phyloP scores from a whole-genome alignment of 2,888 invertebrate species.

The Oxycera nigricornis region DNA sequence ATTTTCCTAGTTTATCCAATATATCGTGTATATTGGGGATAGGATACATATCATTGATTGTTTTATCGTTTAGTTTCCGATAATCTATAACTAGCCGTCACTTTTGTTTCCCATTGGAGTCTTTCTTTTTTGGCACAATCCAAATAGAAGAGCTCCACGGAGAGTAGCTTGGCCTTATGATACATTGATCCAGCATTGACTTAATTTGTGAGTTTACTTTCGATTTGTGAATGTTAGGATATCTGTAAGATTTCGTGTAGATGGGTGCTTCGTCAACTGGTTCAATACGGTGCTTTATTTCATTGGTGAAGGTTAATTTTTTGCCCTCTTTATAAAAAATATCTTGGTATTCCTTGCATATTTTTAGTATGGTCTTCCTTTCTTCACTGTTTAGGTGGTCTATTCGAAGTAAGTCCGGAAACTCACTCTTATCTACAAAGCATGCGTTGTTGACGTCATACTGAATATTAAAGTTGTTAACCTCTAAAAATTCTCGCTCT shows the following conservation, averaged over 20 bases:
- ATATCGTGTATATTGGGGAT: no score
- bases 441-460: background rate
- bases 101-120: constrained; percentile 39
- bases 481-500: no score
- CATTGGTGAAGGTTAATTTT: background rate
- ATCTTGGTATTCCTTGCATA: constrained; percentile 44
- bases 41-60: no score
- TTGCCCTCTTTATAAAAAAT: constrained; percentile 12
- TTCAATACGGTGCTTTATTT: background rate
- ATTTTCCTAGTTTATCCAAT: no score
- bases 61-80: no score
- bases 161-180: constrained; percentile 46
- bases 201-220: background rate
- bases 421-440: no score
- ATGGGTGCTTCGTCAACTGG: background rate
- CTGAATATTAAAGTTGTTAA: background rate
- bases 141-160: constrained; percentile 49
- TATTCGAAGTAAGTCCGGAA: background rate
- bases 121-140: background rate
- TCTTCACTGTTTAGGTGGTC: constrained; percentile 20
- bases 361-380: background rate
- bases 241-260: background rate
- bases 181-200: constrained; percentile 1
- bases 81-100: constrained; percentile 49
- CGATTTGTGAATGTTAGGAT: background rate